These are phyloP conservation scores for Gadopsis bispinosus DNA, from an alignment of 2,797 vertebrate species.

Conservation along the genomic window DNA sequence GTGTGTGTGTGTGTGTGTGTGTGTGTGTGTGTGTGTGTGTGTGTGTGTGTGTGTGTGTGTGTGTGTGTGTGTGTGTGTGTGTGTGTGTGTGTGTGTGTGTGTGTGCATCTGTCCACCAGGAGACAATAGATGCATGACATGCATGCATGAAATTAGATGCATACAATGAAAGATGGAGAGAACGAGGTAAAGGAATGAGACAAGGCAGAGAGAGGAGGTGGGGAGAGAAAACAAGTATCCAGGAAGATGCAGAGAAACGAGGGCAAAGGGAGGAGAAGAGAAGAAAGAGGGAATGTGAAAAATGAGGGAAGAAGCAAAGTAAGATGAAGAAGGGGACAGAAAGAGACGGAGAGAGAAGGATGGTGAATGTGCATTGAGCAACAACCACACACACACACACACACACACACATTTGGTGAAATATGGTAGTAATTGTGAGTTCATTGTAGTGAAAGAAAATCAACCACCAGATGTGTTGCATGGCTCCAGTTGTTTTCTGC, in stretches of 20 bases:
- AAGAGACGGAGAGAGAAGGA: not conserved
- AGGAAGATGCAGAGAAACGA: not conserved
- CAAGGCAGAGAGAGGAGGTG: not conserved
- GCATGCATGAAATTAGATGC: too few relatives aligned
- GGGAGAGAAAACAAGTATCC: not conserved
- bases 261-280: not conserved
- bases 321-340: not conserved
- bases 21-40: not conserved
- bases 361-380: constrained; percentile 9
- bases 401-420: constrained; percentile 8
- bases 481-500: constrained; percentile 10
- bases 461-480: constrained; percentile 46
- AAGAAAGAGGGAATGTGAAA: not conserved
- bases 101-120: not conserved
- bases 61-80: not conserved
- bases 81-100: not conserved
- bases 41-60: not conserved
- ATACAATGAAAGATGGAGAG: not conserved
- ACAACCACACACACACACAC: not conserved
- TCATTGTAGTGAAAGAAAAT: constrained; percentile 26
- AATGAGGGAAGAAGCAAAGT: too few relatives aligned
- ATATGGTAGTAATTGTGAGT: constrained; percentile 29
- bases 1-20: not conserved
- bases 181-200: not conserved
- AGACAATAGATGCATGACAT: not conserved